Evolutionary conservation across 1,140 invertebrate genomes (phyloP).

Genomic region (Pseudomyrmex pallidus): DNA sequence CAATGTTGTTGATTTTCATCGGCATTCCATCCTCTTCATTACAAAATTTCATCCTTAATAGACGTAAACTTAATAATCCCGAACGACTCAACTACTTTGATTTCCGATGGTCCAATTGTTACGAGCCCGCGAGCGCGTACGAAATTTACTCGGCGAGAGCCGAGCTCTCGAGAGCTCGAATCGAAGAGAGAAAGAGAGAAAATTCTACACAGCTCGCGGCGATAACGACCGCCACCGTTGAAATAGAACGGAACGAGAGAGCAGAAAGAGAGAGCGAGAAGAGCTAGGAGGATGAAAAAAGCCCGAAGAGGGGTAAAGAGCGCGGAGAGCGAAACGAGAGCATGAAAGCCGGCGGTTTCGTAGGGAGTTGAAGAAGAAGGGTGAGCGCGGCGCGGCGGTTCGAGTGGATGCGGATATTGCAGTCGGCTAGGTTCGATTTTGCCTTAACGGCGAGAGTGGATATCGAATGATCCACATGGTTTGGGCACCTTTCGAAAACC

Average conservation of each 20-base stretch:
- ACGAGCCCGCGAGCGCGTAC: conserved; percentile 39
- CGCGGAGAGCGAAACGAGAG: conserved; percentile 49
- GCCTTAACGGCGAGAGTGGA: conserved; percentile 68
- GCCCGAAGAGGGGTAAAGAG: conserved; percentile 36
- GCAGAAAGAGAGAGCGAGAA: not conserved
- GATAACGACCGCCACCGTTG: conserved; percentile 50
- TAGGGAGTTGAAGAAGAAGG: conserved; percentile 51
- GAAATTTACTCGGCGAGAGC: conserved; percentile 37
- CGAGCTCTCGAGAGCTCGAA: conserved; percentile 45
- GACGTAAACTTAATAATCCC: conserved; percentile 26
- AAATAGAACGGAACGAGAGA: conserved; percentile 54
- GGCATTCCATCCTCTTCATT: not conserved
- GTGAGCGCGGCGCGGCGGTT: conserved; percentile 26
- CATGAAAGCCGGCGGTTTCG: conserved; percentile 60
- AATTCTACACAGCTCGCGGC: conserved; percentile 40
- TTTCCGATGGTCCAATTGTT: conserved; percentile 49
- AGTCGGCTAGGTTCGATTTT: conserved; percentile 73
- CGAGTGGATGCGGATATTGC: conserved; percentile 75
- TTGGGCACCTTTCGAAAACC: conserved; percentile 49
- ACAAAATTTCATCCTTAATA: conserved; percentile 12
- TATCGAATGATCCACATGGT: conserved; percentile 72
- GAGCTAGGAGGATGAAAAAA: conserved; percentile 28
- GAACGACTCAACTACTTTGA: not conserved
- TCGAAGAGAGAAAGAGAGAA: conserved; percentile 14
- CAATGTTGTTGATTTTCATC: not conserved